A percentile compares a stretch with the other conserved stretches of the same genome.
Conservation (phyloP, 1,140 invertebrate species). For the Apis dorsata region DNA sequence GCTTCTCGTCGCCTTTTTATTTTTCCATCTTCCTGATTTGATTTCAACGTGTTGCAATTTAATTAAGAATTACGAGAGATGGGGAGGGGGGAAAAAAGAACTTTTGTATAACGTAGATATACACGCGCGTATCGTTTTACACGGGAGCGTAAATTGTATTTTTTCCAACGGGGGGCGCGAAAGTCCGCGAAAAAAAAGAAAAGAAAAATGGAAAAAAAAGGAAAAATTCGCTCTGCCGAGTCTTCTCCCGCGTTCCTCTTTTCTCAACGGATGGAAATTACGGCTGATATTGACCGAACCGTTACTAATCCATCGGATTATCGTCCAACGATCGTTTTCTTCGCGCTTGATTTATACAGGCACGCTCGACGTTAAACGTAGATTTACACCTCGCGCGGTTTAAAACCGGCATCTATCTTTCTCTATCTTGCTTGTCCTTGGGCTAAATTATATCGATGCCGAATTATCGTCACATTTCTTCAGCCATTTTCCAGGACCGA, state of each 20-base stretch:
- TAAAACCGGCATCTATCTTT: constrained; percentile 9
- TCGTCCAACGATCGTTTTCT: constrained; percentile 43
- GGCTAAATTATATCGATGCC: constrained; percentile 16
- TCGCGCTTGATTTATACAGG: constrained; percentile 30
- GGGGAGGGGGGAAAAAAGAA: no score
- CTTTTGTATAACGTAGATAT: no score
- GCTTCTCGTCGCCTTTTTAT: not conserved
- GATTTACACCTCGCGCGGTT: constrained; percentile 37
- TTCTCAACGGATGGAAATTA: constrained; percentile 13
- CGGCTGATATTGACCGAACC: constrained; percentile 10
- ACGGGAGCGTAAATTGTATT: not conserved
- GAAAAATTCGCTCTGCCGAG: not conserved
- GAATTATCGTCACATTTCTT: constrained; percentile 8
- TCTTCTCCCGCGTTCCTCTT: not conserved
- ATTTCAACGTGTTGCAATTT: not conserved
- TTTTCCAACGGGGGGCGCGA: not conserved
- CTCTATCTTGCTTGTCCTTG: not conserved
- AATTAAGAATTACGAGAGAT: not conserved
- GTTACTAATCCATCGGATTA: constrained; percentile 37
- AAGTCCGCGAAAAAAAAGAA: not conserved
- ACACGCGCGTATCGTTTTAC: no score
- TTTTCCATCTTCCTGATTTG: not conserved
- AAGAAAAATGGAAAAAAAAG: not conserved
- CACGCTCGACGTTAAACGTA: not conserved
- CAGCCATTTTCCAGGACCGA: no score